Evolutionary conservation across 2,888 invertebrate genomes (phyloP).

Genomic region (Rhyacophila evoluta): DNA sequence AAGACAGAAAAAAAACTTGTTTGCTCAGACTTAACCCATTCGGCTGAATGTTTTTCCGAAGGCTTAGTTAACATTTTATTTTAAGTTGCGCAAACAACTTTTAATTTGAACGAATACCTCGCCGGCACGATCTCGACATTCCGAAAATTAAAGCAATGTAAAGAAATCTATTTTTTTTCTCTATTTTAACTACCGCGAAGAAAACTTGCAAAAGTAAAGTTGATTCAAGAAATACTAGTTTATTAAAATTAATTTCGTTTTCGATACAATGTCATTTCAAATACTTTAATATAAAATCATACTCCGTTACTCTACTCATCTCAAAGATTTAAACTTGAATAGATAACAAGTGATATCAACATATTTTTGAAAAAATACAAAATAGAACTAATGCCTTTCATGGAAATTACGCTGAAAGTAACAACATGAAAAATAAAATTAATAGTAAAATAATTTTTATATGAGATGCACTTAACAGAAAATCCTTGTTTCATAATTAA

Average conservation of each 20-base stretch:
- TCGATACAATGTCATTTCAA: neutral
- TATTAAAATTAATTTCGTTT: neutral
- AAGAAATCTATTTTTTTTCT: conserved; percentile 25
- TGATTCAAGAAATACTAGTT: neutral
- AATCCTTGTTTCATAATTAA: neutral
- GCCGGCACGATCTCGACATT: conserved; percentile 45
- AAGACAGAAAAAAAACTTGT: conserved; percentile 43
- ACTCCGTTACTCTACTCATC: too few species aligned
- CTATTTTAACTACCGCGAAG: neutral
- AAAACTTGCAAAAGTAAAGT: neutral
- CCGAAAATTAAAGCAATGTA: conserved; percentile 43
- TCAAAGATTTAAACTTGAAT: too few species aligned
- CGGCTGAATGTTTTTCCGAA: conserved; percentile 43
- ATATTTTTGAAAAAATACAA: too few species aligned
- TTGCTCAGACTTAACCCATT: conserved; percentile 47
- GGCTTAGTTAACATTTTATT: conserved; percentile 52
- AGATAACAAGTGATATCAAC: too few species aligned
- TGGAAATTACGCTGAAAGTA: too few species aligned
- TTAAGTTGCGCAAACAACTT: conserved; percentile 49
- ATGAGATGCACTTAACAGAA: too few species aligned
- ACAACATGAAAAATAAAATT: too few species aligned
- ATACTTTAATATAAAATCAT: too few species aligned
- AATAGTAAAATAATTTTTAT: too few species aligned
- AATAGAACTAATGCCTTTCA: too few species aligned
- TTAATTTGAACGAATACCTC: conserved; percentile 49